Evolutionary conservation across 2,888 invertebrate genomes (phyloP).

Genomic region (Gymnoscelis rufifasciata): DNA sequence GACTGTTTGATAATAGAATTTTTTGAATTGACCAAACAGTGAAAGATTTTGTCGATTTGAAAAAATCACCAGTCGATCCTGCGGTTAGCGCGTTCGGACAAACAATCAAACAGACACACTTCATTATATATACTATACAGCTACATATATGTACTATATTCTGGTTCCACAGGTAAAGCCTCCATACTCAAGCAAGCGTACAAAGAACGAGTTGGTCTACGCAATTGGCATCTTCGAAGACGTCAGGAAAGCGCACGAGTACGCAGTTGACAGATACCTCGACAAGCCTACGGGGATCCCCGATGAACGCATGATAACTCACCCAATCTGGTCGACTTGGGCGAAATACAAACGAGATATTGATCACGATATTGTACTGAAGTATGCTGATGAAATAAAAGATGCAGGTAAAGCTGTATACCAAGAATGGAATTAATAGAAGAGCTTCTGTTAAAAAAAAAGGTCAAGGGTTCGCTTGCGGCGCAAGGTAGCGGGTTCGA

Average conservation of each 20-base stretch:
- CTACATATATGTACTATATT: too few relatives aligned
- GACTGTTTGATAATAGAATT: too few relatives aligned
- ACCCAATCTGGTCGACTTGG: conserved; percentile 85
- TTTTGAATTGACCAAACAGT: too few relatives aligned
- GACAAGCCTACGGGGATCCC: conserved; percentile 78
- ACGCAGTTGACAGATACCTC: conserved; percentile 79
- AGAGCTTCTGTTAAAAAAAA: too few relatives aligned
- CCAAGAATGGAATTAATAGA: too few relatives aligned
- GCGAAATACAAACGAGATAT: conserved; percentile 78
- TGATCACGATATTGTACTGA: conserved; percentile 66
- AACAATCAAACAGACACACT: too few relatives aligned
- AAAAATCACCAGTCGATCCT: too few relatives aligned
- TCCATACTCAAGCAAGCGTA: conserved; percentile 65
- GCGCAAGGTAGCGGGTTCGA: too few relatives aligned
- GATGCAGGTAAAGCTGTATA: conserved; percentile 37
- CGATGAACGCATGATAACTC: conserved; percentile 73
- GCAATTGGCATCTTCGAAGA: conserved; percentile 80
- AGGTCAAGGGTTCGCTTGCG: too few relatives aligned
- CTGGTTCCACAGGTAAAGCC: conserved; percentile 54
- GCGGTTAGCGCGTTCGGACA: too few relatives aligned
- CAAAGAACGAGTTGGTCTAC: conserved; percentile 71
- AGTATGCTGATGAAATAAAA: conserved; percentile 74
- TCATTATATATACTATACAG: too few relatives aligned
- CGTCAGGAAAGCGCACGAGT: conserved; percentile 78
- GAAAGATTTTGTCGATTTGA: too few relatives aligned